Conservation (phyloP, 2,113 vertebrate genomes). For the Trochalopteron elliotii region DNA sequence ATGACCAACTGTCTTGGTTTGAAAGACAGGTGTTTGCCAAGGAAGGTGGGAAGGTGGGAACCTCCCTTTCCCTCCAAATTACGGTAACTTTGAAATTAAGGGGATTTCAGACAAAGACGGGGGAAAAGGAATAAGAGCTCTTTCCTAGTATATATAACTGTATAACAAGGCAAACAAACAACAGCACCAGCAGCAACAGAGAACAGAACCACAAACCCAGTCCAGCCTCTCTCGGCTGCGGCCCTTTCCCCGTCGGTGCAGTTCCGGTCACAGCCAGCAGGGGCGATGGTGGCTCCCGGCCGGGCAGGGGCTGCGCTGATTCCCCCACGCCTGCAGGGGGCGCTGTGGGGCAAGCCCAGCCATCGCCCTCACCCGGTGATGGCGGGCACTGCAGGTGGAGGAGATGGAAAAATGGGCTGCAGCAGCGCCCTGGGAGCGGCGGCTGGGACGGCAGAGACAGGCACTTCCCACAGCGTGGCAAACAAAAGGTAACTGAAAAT, state of each 20-base stretch:
- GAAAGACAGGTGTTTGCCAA: neutral
- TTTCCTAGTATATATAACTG: neutral
- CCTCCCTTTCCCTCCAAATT: neutral
- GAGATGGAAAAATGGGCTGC: too few relatives aligned
- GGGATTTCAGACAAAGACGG: neutral
- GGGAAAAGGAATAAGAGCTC: neutral
- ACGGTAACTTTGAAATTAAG: neutral
- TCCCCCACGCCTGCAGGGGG: neutral
- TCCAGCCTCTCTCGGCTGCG: accelerated
- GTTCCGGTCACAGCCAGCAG: neutral
- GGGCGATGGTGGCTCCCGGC: neutral
- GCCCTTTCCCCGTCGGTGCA: neutral
- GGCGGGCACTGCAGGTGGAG: accelerated
- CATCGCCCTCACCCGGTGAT: accelerated
- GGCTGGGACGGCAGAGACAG: neutral
- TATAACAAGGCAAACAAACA: too few relatives aligned
- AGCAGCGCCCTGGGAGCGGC: neutral
- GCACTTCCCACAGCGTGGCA: neutral
- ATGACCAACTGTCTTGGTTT: neutral
- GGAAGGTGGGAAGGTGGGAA: too few relatives aligned
- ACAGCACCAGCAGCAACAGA: accelerated
- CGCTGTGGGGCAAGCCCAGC: neutral
- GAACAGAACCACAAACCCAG: accelerated
- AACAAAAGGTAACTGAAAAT: neutral
- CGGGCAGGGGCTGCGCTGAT: neutral